Evolutionary conservation across 2,888 invertebrate genomes (phyloP).

Genomic region (Drosophila anceps): DNA sequence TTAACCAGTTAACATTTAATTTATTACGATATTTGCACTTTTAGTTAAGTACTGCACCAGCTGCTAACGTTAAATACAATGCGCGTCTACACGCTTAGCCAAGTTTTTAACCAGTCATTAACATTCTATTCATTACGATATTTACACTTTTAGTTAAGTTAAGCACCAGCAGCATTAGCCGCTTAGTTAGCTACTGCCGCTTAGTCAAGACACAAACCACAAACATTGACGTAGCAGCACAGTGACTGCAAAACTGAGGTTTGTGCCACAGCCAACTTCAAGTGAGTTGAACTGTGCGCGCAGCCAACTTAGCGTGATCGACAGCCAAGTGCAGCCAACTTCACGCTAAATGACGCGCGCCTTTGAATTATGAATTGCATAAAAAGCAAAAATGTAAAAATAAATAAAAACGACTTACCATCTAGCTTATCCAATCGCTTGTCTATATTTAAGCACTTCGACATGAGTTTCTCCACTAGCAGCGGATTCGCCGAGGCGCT

Average conservation of each 20-base stretch:
- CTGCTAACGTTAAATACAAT: not conserved
- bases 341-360: conserved; percentile 10
- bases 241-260: conserved; percentile 16
- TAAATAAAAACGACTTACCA: conserved; percentile 48
- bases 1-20: not conserved
- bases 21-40: not conserved
- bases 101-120: not conserved
- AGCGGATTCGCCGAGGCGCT: conserved; percentile 92
- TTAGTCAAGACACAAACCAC: conserved; percentile 33
- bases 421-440: conserved; percentile 81
- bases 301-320: conserved; percentile 29
- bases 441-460: conserved; percentile 84
- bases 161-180: not conserved
- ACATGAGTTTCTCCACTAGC: conserved; percentile 92
- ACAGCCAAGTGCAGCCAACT: conserved; percentile 15
- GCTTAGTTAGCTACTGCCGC: not conserved
- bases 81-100: not conserved
- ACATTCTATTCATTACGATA: not conserved
- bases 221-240: not conserved
- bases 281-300: not conserved
- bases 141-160: conserved; percentile 2
- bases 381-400: not conserved
- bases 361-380: not conserved
- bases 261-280: conserved; percentile 17
- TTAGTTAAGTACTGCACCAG: conserved; percentile 7